A percentile compares a stretch with the other conserved stretches of the same genome.
Conservation (phyloP, 2,888 invertebrate species). For the Zygaena filipendulae region DNA sequence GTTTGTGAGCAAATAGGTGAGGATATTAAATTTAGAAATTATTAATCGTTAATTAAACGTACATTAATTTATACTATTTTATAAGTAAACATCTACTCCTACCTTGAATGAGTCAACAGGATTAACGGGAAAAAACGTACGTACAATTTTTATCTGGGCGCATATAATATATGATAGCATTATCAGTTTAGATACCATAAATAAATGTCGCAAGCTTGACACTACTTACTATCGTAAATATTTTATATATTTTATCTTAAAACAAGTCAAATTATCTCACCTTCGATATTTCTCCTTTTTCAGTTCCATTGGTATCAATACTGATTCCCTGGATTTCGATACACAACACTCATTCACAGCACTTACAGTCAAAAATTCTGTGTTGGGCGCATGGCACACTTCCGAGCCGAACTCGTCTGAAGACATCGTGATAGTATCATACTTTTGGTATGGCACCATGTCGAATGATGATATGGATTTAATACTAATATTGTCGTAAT, state of each 20-base stretch:
- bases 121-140: no score
- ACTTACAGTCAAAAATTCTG: constrained; percentile 59
- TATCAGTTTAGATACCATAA: no score
- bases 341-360: constrained; percentile 65
- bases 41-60: no score
- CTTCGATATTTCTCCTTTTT: constrained; percentile 66
- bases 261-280: constrained; percentile 53
- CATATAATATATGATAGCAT: no score
- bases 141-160: no score
- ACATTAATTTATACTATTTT: no score
- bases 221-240: constrained; percentile 55
- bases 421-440: constrained; percentile 61
- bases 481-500: constrained; percentile 63
- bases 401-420: constrained; percentile 64
- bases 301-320: constrained; percentile 51
- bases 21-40: no score
- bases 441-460: constrained; percentile 61
- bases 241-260: no score
- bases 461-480: constrained; percentile 61
- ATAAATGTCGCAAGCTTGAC: no score
- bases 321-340: constrained; percentile 48
- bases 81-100: no score
- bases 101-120: no score
- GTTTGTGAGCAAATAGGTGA: no score
- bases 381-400: constrained; percentile 57